phyloP scores from a whole-genome alignment of 1,140 invertebrate species.

The Drosophila funebris region DNA sequence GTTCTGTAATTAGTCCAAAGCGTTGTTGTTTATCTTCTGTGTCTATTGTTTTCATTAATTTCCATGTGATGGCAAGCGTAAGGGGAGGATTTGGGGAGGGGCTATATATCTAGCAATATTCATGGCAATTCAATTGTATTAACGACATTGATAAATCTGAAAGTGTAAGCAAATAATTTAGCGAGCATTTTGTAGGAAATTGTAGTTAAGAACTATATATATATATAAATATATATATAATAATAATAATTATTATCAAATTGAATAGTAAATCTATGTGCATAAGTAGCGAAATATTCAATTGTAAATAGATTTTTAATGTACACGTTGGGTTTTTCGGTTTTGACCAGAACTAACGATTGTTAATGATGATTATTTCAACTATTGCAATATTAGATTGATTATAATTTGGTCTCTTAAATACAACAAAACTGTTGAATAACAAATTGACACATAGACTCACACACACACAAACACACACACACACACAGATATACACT shows the following conservation, averaged over 20 bases:
- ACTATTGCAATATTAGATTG: slow-evolving; percentile 22
- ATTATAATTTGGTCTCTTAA: slow-evolving; percentile 28
- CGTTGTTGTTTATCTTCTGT: neutral
- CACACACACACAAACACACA: slow-evolving; percentile 44
- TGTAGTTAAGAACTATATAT: slow-evolving; percentile 64
- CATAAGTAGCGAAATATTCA: slow-evolving; percentile 74
- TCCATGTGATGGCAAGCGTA: neutral
- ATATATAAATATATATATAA: slow-evolving; percentile 24
- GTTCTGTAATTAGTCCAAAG: neutral
- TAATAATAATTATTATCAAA: slow-evolving; percentile 49
- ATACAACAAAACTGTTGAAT: slow-evolving; percentile 28
- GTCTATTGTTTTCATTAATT: neutral
- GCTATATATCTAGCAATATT: slow-evolving; percentile 68
- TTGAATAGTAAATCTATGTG: slow-evolving; percentile 61
- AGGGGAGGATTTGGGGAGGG: slow-evolving; percentile 10
- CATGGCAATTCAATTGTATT: slow-evolving; percentile 77
- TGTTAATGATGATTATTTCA: slow-evolving; percentile 12
- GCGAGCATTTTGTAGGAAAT: slow-evolving; percentile 58
- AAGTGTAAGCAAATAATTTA: slow-evolving; percentile 46
- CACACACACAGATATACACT: slow-evolving; percentile 34
- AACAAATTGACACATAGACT: slow-evolving; percentile 36
- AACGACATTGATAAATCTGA: slow-evolving; percentile 70
- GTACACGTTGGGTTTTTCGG: slow-evolving; percentile 43
- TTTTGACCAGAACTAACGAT: slow-evolving; percentile 30
- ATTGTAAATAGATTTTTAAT: slow-evolving; percentile 71